phyloP scores from a whole-genome alignment of 2,797 vertebrate species.

The Sebastes goodei region DNA sequence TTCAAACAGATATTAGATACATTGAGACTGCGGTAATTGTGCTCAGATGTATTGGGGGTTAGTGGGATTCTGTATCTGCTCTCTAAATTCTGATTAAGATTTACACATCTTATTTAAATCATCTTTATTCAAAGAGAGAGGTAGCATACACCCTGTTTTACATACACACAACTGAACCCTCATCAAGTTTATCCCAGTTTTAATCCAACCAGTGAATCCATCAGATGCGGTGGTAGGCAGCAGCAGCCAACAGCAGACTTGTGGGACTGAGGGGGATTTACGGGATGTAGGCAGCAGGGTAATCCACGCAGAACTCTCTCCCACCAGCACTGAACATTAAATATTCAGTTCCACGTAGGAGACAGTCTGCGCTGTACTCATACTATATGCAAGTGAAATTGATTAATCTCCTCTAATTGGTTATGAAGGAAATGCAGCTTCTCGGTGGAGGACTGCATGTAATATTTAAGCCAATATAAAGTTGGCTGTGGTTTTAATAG shows the following conservation, averaged over 20 bases:
- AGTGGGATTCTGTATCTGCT: background rate
- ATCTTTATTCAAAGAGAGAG: background rate
- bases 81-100: background rate
- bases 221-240: constrained; percentile 34
- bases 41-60: background rate
- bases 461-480: background rate
- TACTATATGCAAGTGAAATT: constrained; percentile 1
- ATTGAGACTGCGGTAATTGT: background rate
- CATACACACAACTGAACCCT: constrained; percentile 11
- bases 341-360: constrained; percentile 59
- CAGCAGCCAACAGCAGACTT: constrained; percentile 36
- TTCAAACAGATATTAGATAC: background rate
- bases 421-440: constrained; percentile 5
- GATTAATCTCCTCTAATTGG: constrained; percentile 19
- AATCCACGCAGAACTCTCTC: constrained; percentile 44
- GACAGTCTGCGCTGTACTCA: constrained; percentile 9
- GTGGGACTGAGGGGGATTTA: constrained; percentile 59
- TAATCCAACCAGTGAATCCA: constrained; percentile 40
- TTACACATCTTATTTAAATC: background rate
- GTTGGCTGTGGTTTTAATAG: background rate
- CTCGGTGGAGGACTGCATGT: background rate
- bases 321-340: constrained; percentile 57
- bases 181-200: constrained; percentile 2
- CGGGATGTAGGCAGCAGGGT: constrained; percentile 54
- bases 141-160: background rate